These are phyloP conservation scores for Myiagra hebetior DNA, from an alignment of 2,113 vertebrate genomes.

Conservation along the genomic window DNA sequence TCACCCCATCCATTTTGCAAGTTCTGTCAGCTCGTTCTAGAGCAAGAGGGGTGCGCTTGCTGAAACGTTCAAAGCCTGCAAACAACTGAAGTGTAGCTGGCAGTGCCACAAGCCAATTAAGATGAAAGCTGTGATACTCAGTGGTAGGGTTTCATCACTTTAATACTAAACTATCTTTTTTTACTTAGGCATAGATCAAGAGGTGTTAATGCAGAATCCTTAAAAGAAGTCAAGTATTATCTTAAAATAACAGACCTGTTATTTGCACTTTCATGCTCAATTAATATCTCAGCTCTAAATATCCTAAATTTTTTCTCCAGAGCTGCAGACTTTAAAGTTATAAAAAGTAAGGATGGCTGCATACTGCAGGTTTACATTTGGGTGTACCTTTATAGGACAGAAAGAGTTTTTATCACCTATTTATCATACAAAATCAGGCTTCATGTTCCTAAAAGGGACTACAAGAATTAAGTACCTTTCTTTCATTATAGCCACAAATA, in stretches of 20 bases:
- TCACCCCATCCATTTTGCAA: slow-evolving; percentile 26
- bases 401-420: background rate
- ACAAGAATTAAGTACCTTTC: background rate
- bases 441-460: background rate
- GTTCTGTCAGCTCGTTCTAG: slow-evolving; percentile 18
- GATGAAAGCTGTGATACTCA: slow-evolving; percentile 68
- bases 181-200: slow-evolving; percentile 70
- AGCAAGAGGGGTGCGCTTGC: background rate
- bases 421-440: background rate
- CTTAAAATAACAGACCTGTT: slow-evolving; percentile 64
- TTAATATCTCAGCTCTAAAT: slow-evolving; percentile 17
- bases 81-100: slow-evolving; percentile 62
- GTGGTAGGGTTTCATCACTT: slow-evolving; percentile 59
- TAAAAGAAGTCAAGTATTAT: slow-evolving; percentile 67
- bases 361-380: background rate
- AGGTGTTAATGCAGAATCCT: slow-evolving; percentile 71
- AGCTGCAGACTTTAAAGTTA: background rate
- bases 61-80: slow-evolving; percentile 59
- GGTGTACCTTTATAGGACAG: background rate
- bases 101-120: slow-evolving; percentile 67
- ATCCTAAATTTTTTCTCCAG: slow-evolving; percentile 1
- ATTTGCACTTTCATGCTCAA: slow-evolving; percentile 53
- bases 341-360: background rate
- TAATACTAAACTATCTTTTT: slow-evolving; percentile 66
- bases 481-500: background rate